A percentile compares a stretch with the other conserved stretches of the same genome.
phyloP scores from a whole-genome alignment of 2,797 vertebrate genomes.

The Podarcis siculus region DNA sequence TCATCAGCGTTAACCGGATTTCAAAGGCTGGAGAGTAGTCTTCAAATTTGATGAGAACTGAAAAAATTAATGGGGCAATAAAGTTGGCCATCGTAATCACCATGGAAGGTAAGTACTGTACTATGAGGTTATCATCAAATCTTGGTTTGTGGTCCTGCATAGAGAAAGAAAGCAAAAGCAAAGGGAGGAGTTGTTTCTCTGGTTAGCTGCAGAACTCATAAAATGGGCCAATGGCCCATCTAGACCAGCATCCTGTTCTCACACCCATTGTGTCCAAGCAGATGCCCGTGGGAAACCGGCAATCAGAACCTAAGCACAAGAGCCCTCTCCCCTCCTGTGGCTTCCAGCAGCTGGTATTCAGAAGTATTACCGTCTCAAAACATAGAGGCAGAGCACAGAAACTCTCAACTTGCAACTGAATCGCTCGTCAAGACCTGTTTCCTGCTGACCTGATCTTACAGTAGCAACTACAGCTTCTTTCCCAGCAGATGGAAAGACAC shows the following conservation, averaged over 20 bases:
- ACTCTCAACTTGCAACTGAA: accelerated
- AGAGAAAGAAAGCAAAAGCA: conserved; percentile 13
- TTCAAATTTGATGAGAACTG: conserved; percentile 87
- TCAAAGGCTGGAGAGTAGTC: conserved; percentile 95
- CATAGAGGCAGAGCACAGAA: too few species aligned
- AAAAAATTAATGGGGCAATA: conserved; percentile 88
- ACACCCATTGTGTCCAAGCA: too few species aligned
- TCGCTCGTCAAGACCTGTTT: background rate
- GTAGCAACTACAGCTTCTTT: background rate
- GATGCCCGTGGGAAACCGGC: too few species aligned
- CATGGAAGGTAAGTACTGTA: conserved; percentile 94
- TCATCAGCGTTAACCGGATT: conserved; percentile 91
- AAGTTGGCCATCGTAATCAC: conserved; percentile 96
- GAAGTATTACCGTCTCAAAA: too few species aligned
- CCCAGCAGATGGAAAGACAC: background rate
- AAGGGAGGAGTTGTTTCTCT: background rate
- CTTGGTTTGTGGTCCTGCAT: conserved; percentile 43
- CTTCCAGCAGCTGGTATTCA: too few species aligned
- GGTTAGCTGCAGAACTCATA: background rate
- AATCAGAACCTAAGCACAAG: too few species aligned
- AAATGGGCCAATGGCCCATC: too few species aligned
- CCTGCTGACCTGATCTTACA: background rate
- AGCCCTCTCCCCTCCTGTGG: too few species aligned
- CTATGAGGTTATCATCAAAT: conserved; percentile 80
- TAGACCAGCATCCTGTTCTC: too few species aligned